Base-by-base conservation (phyloP, 2,888 invertebrate species). In the Atherix ibis region DNA sequence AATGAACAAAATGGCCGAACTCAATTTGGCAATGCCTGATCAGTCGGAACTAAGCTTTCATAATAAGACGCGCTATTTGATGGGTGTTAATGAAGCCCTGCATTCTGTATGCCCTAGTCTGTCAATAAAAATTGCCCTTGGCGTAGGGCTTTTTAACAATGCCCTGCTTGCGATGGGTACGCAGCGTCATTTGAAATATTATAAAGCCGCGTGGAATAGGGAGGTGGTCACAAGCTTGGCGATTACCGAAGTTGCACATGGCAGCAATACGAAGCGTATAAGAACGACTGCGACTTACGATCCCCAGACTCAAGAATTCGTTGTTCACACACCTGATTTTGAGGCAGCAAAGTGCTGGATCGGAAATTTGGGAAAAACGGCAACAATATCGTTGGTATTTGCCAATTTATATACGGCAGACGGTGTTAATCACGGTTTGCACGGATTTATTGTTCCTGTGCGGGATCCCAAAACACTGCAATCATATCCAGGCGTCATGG, bases 321-420 rank as follows among this genome's bases (percentile, higher is more conserved):
- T 92, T 36, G 67, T 97, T 9, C 74, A 92, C 56, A 84, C 92
- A 1, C 92, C 95, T 0, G 84, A 89, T 62, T 84, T 92, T 64
- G 83, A 92, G 61, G 87, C 94, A 6, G 87, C 89, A 34, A 97
- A 97, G 68, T 89, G 89, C 63, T 95, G 94, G 94, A 76, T 81
- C 49, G 95, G 95, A 47, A 91, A 89, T 64, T 68, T 87, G 65
- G 77, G 78, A 27, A 77, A 80, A 61, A 82, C 79, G 8, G 83
- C 88, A 40, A 88, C 88, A 0, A 76, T 87, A 50, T 82, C 84
- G 1, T 62, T 89, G 40, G 71, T 91, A 3, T 92, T 89, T 64
- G 92, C 92, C 2, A 91, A 91, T 62, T 67, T 94, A 39, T 74
- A 80, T 49, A 84, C 83, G 1, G 71, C 76, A 0, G 78, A 82